These are phyloP conservation scores for Leptogaster cylindrica DNA, from an alignment of 2,888 invertebrate species.

Conservation along the genomic window DNA sequence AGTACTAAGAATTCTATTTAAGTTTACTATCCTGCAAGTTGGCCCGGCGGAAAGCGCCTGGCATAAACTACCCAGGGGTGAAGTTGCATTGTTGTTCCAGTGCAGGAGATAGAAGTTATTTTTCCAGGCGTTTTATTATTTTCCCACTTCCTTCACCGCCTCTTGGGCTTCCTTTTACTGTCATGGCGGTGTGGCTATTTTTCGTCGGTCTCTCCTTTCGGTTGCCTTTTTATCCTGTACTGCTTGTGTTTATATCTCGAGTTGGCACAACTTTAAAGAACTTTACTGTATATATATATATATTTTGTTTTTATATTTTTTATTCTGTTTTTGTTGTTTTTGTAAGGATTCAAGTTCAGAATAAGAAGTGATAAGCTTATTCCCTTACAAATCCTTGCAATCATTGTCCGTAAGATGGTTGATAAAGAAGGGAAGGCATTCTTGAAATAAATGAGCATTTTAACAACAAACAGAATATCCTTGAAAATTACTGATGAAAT, in stretches of 20 bases:
- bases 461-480: too few relatives aligned
- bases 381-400: conserved; percentile 20
- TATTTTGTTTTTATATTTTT: too few relatives aligned
- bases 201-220: conserved; percentile 9
- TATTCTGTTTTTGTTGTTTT: too few relatives aligned
- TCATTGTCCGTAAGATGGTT: conserved; percentile 16
- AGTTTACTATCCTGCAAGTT: conserved; percentile 32
- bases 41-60: not conserved
- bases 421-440: not conserved
- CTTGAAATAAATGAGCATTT: too few relatives aligned
- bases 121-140: conserved; percentile 38
- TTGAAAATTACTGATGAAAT: too few relatives aligned
- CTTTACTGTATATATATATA: conserved; percentile 2
- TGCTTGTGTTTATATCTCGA: conserved; percentile 30
- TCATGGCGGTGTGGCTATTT: conserved; percentile 13
- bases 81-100: conserved; percentile 24
- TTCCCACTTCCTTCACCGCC: conserved; percentile 10
- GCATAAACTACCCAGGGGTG: conserved; percentile 10
- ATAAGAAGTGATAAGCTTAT: conserved; percentile 35
- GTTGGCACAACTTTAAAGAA: conserved; percentile 31
- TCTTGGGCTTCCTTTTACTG: not conserved
- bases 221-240: not conserved
- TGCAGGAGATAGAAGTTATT: conserved; percentile 8
- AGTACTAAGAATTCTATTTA: conserved; percentile 37
- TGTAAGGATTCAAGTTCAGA: conserved; percentile 14